Evolutionary conservation across 2,113 vertebrate species (phyloP).

Genomic region (Hemibates koningsi): DNA sequence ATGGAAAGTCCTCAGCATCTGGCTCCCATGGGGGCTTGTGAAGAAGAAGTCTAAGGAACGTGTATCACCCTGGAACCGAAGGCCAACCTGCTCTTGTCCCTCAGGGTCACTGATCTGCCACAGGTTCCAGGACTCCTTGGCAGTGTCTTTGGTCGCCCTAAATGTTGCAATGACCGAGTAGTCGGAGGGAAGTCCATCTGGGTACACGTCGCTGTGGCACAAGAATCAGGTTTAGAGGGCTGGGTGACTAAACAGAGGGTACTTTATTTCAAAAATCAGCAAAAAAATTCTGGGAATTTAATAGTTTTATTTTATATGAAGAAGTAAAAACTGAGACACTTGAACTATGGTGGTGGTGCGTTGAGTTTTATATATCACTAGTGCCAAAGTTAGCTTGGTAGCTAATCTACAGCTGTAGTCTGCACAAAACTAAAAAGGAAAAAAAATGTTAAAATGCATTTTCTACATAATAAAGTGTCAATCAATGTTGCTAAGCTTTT

Average conservation of each 20-base stretch:
- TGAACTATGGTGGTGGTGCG: background rate
- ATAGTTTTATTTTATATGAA: background rate
- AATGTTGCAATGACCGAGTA: conserved; percentile 71
- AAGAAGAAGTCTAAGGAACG: conserved; percentile 65
- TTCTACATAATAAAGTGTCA: background rate
- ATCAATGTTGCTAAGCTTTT: background rate
- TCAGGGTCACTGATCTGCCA: conserved; percentile 70
- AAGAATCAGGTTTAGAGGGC: background rate
- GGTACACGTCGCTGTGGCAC: conserved; percentile 55
- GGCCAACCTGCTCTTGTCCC: conserved; percentile 51
- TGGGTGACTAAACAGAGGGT: background rate
- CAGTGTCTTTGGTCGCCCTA: conserved; percentile 60
- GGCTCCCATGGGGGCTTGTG: conserved; percentile 6
- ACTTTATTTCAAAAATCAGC: background rate
- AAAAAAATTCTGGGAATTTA: background rate
- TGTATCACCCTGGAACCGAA: conserved; percentile 59
- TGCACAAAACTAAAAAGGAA: background rate
- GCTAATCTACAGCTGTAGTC: background rate
- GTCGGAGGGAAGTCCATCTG: conserved; percentile 66
- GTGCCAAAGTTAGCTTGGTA: background rate
- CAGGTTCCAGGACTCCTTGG: conserved; percentile 63
- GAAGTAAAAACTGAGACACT: background rate
- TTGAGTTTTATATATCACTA: background rate
- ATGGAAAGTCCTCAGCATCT: conserved; percentile 58
- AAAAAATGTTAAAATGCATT: background rate